Evolutionary conservation across 2,888 invertebrate genomes (phyloP), one percentile per base, ranked within the genome.

Genomic region (Xylophagus ater): DNA sequence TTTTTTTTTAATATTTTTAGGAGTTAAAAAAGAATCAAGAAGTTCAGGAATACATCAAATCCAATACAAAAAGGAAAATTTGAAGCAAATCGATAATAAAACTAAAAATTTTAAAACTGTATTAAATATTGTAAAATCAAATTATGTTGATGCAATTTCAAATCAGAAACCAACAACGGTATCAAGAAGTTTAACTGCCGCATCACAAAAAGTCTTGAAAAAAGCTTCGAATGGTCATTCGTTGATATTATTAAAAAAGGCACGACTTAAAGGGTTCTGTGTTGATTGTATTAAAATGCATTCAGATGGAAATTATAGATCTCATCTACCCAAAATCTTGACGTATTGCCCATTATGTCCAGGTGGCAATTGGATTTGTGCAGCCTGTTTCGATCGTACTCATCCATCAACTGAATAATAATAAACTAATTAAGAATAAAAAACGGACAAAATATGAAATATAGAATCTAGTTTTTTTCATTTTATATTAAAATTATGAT

Each of bases 331-430:
- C 0, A 61, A 60, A 42, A 52, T 65, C 3, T 48, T 48, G 6
- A 63, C 65, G 3, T 60, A 56, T 44, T 65, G 65, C 36, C 56
- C 61, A 9, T 46, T 49, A 19, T 65, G 65, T 43, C 61, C 62
- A 0, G 57, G 57, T 31, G 55, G 58, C 10, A 57, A 55, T 42
- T 65, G 64, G 65, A 60, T 65, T 49, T 65, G 65, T 43, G 53
- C 53, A 21, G 2, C 40, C 1, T 65, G 65, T 44, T 64, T 65
- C 36, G 53, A 54, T 41, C 30, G 41, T 13, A 33, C 44, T 2
- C 56, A 55, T 44, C 12, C 12, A 13, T n/a, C n/a, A n/a, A n/a
- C n/a, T n/a, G n/a, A n/a, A n/a, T n/a, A n/a, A n/a, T n/a, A n/a
- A n/a, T n/a, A n/a, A n/a, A n/a, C n/a, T n/a, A n/a, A n/a, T n/a